phyloP scores from a whole-genome alignment of 1,140 invertebrate genomes.

The Panagrolaimus sp. region DNA sequence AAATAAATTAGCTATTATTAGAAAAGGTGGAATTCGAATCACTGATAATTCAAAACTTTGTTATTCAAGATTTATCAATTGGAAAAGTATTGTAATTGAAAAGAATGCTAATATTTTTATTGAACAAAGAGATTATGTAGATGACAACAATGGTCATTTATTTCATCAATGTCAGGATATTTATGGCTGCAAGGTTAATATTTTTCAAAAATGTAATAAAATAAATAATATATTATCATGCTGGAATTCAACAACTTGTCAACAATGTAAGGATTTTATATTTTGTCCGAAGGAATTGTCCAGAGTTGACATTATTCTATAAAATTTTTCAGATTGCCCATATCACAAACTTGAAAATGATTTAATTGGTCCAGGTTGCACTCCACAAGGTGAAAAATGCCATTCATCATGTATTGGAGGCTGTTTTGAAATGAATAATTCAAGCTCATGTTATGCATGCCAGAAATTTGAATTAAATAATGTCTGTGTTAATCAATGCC shows the following conservation, averaged over 20 bases:
- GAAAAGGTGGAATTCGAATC: constrained; percentile 76
- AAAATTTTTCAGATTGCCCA: constrained; percentile 32
- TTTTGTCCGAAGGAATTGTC: too few relatives aligned
- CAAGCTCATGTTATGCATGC: constrained; percentile 71
- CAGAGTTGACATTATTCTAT: not conserved
- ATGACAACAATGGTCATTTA: too few relatives aligned
- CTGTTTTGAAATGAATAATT: constrained; percentile 65
- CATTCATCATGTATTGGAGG: constrained; percentile 74
- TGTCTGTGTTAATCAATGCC: constrained; percentile 69
- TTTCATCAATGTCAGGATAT: constrained; percentile 53
- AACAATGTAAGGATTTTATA: constrained; percentile 55
- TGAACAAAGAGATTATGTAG: too few relatives aligned
- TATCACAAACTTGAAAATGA: constrained; percentile 23
- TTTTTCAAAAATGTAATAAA: constrained; percentile 53
- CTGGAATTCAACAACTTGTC: constrained; percentile 69
- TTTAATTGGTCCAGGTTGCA: constrained; percentile 60
- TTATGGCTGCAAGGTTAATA: constrained; percentile 33
- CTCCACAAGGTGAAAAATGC: constrained; percentile 62
- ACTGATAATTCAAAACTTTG: constrained; percentile 80
- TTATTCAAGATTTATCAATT: constrained; percentile 81
- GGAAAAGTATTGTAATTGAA: constrained; percentile 62
- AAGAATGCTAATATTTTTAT: constrained; percentile 59
- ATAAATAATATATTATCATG: constrained; percentile 62
- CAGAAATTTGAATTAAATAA: constrained; percentile 65
- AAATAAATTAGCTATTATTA: constrained; percentile 71